Base-by-base conservation (phyloP, 2,888 invertebrate species). In the Ophioninae sp. region DNA sequence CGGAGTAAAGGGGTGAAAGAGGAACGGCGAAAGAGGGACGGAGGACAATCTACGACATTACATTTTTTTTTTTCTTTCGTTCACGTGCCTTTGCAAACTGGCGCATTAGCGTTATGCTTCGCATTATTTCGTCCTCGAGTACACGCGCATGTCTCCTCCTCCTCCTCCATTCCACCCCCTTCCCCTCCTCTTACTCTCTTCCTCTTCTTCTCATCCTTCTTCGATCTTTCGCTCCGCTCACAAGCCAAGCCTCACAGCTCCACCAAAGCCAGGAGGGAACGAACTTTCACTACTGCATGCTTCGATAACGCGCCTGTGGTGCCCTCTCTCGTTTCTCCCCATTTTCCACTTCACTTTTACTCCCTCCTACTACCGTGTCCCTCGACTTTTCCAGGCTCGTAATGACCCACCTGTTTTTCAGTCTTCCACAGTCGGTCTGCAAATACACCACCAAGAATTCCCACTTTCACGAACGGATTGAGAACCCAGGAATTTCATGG, bases 371-470 rank as follows among this genome's bases (percentile, higher is more conserved):
- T 21, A 30, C 59, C 20, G 30, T 39, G 30, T 67, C 56, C 44
- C 44, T 50, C 37, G 50, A 75, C 80, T 81, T 59, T 72, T 75
- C 79, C 79, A 79, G 79, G 82, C 80, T 86, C 83, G 85, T 88
- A 88, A 88, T 87, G 87, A 88, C 87, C 88, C 88, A 87, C 88
- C 88, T 88, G 88, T 88, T 88, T 87, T 84, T 83, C 70, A 70
- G 72, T 76, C 75, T 64, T 37, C 72, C 44, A 61, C 8, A 37
- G n/a, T 17, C 20, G 41, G 65, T n/a, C 50, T 44, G 56, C 62
- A 37, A 10, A 64, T 56, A 65, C 67, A 57, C 17, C 41, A 17
- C 8, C 56, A n/a, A 65, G 37, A 79, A 68, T 70, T 70, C 39
- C 10, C 21, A 17, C 13, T 74, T 67, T 20, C 44, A 62, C n/a